A percentile compares a stretch with the other conserved stretches of the same genome.
Evolutionary conservation across 2,888 invertebrate genomes (phyloP).

Genomic region (Dicranocentrus wangi): DNA sequence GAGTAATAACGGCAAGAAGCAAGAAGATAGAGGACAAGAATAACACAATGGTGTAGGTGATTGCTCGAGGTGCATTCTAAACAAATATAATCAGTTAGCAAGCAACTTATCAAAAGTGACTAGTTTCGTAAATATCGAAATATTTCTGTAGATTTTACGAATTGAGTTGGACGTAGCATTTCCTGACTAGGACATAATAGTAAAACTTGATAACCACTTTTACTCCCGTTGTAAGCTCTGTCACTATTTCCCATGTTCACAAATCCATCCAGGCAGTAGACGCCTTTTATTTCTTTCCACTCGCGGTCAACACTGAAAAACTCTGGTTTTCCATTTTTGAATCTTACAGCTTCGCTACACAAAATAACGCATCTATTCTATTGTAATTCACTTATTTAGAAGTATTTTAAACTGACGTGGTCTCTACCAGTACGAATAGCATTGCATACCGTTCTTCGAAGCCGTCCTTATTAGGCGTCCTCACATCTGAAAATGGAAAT

Average conservation of each 20-base stretch:
- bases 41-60: background rate
- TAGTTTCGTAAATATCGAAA: background rate
- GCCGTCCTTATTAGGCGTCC: background rate
- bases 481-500: background rate
- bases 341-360: background rate
- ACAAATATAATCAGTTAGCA: too few relatives aligned
- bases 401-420: background rate
- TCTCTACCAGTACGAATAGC: background rate
- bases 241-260: background rate
- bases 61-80: slow-evolving; percentile 2
- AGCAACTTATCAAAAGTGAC: background rate
- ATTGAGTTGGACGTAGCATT: background rate
- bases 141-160: background rate
- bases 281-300: background rate
- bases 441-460: background rate
- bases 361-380: background rate
- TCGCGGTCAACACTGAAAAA: background rate
- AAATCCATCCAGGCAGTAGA: background rate
- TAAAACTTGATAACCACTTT: background rate
- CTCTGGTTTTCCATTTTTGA: background rate
- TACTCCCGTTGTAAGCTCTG: background rate
- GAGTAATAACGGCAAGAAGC: slow-evolving; percentile 48
- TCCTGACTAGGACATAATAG: background rate
- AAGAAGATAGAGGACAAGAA: slow-evolving; percentile 44
- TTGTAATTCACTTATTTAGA: background rate